Evolutionary conservation across 2,888 invertebrate genomes (phyloP).

Genomic region (Anodontia alba): DNA sequence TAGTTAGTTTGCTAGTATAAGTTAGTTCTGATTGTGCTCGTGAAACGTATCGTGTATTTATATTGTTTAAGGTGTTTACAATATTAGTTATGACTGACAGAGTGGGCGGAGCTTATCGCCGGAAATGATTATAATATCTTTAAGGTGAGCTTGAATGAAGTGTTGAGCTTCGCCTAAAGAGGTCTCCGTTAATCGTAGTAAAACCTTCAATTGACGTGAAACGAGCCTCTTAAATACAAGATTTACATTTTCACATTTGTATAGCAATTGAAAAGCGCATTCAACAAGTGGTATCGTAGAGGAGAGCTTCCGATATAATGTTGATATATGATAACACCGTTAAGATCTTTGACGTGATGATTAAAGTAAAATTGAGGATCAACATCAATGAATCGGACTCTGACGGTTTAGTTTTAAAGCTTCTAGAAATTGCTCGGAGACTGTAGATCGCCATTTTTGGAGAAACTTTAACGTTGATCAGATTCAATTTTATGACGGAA

Average conservation of each 20-base stretch:
- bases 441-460: too few relatives aligned
- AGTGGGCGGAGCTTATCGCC: conserved; percentile 5
- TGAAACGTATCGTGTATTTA: neutral
- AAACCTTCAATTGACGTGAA: conserved; percentile 6
- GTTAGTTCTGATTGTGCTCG: neutral
- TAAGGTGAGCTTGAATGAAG: neutral
- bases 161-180: conserved; percentile 1
- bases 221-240: conserved; percentile 10
- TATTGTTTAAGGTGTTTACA: neutral
- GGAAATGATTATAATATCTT: conserved; percentile 13
- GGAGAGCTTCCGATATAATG: neutral
- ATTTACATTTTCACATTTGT: neutral
- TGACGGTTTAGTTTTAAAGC: too few relatives aligned
- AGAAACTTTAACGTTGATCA: too few relatives aligned
- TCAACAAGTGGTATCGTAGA: neutral
- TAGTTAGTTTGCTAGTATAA: neutral
- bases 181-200: neutral
- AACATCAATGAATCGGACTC: too few relatives aligned
- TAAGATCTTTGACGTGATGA: neutral
- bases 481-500: too few relatives aligned
- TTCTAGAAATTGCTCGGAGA: too few relatives aligned
- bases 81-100: conserved; percentile 5
- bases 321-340: neutral
- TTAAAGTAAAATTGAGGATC: too few relatives aligned
- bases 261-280: neutral